phyloP scores from a whole-genome alignment of 2,797 vertebrate species.

The Hypotaenidia philippensis region DNA sequence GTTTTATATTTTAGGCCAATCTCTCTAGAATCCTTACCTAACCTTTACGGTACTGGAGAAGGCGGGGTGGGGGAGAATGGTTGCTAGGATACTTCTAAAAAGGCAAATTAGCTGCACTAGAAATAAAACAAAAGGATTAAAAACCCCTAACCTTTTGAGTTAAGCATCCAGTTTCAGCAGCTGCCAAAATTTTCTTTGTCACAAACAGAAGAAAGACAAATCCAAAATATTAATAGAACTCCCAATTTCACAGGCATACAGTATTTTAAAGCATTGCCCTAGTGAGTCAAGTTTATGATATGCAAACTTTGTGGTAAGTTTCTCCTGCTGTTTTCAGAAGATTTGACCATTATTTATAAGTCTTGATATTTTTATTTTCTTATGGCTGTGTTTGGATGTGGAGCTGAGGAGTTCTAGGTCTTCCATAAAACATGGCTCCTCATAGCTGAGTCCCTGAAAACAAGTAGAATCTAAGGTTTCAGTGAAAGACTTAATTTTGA shows the following conservation, averaged over 20 bases:
- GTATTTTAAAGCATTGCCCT: not conserved
- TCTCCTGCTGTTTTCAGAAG: not conserved
- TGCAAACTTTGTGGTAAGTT: not conserved
- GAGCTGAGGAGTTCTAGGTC: not conserved
- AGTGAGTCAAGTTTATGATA: not conserved
- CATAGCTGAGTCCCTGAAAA: not conserved
- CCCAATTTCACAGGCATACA: not conserved
- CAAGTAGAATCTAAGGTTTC: not conserved
- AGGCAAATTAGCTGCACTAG: slow-evolving; percentile 64
- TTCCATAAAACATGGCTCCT: not conserved
- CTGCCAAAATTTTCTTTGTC: not conserved
- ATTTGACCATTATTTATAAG: not conserved
- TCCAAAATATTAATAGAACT: not conserved
- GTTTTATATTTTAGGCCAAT: slow-evolving; percentile 49
- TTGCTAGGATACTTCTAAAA: slow-evolving; percentile 70
- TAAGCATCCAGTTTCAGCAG: slow-evolving; percentile 10
- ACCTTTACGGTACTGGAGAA: slow-evolving; percentile 37
- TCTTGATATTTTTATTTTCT: not conserved
- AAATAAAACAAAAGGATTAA: slow-evolving; percentile 63
- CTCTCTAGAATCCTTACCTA: slow-evolving; percentile 63
- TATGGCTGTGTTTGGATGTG: not conserved
- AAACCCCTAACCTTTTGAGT: slow-evolving; percentile 33
- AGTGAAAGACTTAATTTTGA: not conserved
- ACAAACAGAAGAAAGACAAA: too few species aligned
- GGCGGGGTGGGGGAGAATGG: not conserved